phyloP scores from a whole-genome alignment of 2,113 vertebrate species.

The Dromiciops gliroides region DNA sequence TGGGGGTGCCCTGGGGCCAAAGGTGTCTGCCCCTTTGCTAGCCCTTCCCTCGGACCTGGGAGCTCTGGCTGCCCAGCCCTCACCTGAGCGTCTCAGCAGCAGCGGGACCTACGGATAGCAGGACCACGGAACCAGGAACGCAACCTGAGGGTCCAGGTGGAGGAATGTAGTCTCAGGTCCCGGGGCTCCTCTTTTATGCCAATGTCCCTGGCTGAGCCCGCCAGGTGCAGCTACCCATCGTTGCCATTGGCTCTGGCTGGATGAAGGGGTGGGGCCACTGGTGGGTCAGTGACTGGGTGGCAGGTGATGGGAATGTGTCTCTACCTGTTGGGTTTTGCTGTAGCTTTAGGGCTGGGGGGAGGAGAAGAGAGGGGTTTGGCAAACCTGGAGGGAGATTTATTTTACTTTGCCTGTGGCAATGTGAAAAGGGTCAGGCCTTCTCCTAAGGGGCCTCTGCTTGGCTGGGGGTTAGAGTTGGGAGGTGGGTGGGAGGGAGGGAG shows the following conservation, averaged over 20 bases:
- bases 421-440: neutral
- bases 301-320: conserved; percentile 8
- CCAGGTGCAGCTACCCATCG: neutral
- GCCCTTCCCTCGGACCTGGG: too few relatives aligned
- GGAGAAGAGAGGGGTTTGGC: neutral
- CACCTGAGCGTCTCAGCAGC: neutral
- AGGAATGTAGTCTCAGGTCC: neutral
- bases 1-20: neutral
- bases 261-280: conserved; percentile 13
- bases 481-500: neutral
- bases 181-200: neutral
- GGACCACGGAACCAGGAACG: neutral
- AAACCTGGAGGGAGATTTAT: neutral
- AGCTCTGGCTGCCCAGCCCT: neutral
- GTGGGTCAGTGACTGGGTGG: neutral
- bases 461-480: neutral
- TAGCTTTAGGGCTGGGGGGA: neutral
- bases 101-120: neutral
- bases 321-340: neutral
- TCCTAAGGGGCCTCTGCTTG: neutral
- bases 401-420: neutral
- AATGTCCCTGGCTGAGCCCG: neutral
- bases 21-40: neutral
- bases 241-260: conserved; percentile 40
- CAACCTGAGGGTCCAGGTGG: neutral